These are phyloP conservation scores for Crenichthys baileyi DNA, from an alignment of 2,797 vertebrate genomes.

Conservation along the genomic window DNA sequence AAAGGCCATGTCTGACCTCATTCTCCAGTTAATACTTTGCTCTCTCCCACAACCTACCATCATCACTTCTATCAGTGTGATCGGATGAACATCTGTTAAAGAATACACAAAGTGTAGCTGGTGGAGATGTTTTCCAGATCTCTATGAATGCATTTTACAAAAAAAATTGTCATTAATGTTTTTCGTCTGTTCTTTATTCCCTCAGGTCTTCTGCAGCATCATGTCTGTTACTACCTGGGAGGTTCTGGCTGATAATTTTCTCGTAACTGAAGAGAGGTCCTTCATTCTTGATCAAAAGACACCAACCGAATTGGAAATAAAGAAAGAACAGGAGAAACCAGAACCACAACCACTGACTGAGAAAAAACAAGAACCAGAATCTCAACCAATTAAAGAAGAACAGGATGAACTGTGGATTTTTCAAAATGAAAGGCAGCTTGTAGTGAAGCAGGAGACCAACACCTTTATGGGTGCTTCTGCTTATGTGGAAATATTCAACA, in stretches of 20 bases:
- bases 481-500: not conserved
- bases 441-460: too few species aligned
- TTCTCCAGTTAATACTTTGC: too few species aligned
- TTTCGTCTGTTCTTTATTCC: not conserved
- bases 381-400: not conserved
- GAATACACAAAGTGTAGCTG: too few species aligned
- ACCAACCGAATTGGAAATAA: not conserved
- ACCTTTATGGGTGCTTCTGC: not conserved
- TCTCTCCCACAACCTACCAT: too few species aligned
- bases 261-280: not conserved
- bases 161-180: not conserved
- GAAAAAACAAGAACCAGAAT: not conserved
- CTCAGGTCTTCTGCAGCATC: not conserved
- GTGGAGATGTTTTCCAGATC: too few species aligned
- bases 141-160: too few species aligned
- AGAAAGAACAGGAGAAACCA: not conserved
- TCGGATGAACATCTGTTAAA: too few species aligned
- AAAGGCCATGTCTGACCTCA: too few species aligned
- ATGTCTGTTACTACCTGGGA: not conserved
- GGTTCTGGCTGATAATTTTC: not conserved
- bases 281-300: not conserved
- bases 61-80: too few species aligned
- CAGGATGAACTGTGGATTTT: not conserved
- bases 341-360: not conserved
- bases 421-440: not conserved